Percentiles rank a stretch among this genome's conserved stretches.
These are phyloP conservation scores for Danio choprae DNA, from an alignment of 2,797 vertebrate genomes.

Conservation along the genomic window DNA sequence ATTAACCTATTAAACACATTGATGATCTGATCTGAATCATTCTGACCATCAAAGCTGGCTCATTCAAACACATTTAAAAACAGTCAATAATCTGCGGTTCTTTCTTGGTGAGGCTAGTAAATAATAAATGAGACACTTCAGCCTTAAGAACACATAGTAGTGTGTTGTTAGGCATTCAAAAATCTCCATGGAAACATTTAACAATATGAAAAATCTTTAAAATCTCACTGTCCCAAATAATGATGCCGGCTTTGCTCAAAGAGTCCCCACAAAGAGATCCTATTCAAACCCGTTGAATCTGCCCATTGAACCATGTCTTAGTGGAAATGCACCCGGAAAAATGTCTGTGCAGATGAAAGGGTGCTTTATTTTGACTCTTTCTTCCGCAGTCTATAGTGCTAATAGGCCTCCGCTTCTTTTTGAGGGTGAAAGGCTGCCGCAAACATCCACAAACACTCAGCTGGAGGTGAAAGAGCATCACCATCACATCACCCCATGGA, in stretches of 20 bases:
- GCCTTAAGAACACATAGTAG: constrained; percentile 23
- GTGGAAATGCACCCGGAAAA: constrained; percentile 22
- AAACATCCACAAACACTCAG: constrained; percentile 44
- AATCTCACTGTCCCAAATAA: constrained; percentile 19
- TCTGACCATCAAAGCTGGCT: neutral
- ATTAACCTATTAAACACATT: neutral
- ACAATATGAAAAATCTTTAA: constrained; percentile 21
- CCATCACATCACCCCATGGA: neutral
- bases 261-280: constrained; percentile 31
- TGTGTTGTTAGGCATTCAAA: neutral
- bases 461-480: constrained; percentile 28
- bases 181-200: constrained; percentile 27
- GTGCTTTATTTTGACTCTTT: constrained; percentile 37
- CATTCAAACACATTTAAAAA: neutral
- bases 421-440: constrained; percentile 27
- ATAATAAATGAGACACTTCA: constrained; percentile 31
- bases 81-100: neutral
- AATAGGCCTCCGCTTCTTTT: constrained; percentile 35
- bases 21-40: neutral
- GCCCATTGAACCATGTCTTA: constrained; percentile 22
- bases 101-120: neutral
- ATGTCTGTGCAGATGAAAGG: constrained; percentile 50
- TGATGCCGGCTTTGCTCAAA: constrained; percentile 26
- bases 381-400: constrained; percentile 44
- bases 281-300: constrained; percentile 11